phyloP scores from a whole-genome alignment of 2,888 invertebrate species.

The Carabus problematicus region DNA sequence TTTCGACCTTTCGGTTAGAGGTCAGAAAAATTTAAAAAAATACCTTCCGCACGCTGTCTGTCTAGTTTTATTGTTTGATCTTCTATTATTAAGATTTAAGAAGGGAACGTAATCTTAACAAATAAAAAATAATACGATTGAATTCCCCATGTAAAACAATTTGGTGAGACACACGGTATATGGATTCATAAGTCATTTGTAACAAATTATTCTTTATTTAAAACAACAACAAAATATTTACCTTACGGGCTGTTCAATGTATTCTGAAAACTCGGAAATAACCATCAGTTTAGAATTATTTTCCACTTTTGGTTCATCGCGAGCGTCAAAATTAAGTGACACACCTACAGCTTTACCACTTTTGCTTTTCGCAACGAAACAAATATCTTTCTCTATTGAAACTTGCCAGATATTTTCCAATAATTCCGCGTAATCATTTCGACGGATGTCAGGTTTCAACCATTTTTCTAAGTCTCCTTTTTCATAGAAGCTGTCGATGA shows the following conservation, averaged over 20 bases:
- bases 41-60: too few relatives aligned
- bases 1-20: too few relatives aligned
- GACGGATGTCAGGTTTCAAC: constrained; percentile 72
- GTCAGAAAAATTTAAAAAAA: too few relatives aligned
- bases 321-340: constrained; percentile 81
- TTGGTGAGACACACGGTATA: too few relatives aligned
- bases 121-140: too few relatives aligned
- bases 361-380: constrained; percentile 70
- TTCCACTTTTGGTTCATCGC: constrained; percentile 78
- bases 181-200: too few relatives aligned
- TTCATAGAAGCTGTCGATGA: constrained; percentile 83
- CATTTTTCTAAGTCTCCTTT: constrained; percentile 87
- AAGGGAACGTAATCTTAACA: too few relatives aligned
- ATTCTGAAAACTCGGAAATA: constrained; percentile 81
- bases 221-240: too few relatives aligned
- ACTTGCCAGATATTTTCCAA: constrained; percentile 74
- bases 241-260: constrained; percentile 76
- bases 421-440: constrained; percentile 73
- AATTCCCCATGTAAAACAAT: too few relatives aligned
- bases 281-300: constrained; percentile 72
- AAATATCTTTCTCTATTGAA: constrained; percentile 73
- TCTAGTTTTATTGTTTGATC: too few relatives aligned
- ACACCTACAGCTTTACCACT: constrained; percentile 71
- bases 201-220: too few relatives aligned
- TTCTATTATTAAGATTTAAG: too few relatives aligned